Evolutionary conservation across 2,888 invertebrate species (phyloP).

Genomic region (Coleophora flavipennella): DNA sequence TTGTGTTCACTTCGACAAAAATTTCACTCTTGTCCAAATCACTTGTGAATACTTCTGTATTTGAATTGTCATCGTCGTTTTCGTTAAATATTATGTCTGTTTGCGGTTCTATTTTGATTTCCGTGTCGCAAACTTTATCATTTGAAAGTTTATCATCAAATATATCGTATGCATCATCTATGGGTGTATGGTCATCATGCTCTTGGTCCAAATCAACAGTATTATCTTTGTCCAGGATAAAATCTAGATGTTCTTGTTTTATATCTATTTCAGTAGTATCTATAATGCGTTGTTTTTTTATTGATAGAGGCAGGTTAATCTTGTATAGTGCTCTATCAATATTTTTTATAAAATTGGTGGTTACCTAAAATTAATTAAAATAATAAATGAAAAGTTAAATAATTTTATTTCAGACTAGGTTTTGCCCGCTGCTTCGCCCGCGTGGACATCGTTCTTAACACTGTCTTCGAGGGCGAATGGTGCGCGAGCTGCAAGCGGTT

Average conservation of each 20-base stretch:
- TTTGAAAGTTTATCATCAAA: constrained; percentile 1
- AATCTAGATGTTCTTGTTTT: constrained; percentile 3
- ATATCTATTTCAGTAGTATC: constrained; percentile 6
- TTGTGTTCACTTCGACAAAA: constrained; percentile 6
- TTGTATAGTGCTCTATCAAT: constrained; percentile 11
- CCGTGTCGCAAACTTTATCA: constrained; percentile 2
- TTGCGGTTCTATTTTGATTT: constrained; percentile 3
- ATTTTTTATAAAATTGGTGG: constrained; percentile 9
- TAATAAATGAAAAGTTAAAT: background rate
- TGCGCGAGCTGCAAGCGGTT: too few relatives aligned
- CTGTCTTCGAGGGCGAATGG: too few relatives aligned
- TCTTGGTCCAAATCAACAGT: constrained; percentile 1
- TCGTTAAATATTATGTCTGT: background rate
- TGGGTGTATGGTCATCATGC: background rate
- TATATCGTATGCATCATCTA: constrained; percentile 4
- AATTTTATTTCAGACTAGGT: too few relatives aligned
- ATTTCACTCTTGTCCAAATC: constrained; percentile 9
- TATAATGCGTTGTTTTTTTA: constrained; percentile 4
- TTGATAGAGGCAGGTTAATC: constrained; percentile 6
- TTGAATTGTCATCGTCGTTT: constrained; percentile 2
- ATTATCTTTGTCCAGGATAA: constrained; percentile 4
- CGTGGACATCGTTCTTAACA: too few relatives aligned
- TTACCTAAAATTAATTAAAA: constrained; percentile 7
- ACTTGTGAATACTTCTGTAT: constrained; percentile 4
- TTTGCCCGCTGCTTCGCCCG: too few relatives aligned